Evolutionary conservation across 2,888 invertebrate species (phyloP), one percentile per base, ranked within the genome.

Genomic region (Buathra laborator): DNA sequence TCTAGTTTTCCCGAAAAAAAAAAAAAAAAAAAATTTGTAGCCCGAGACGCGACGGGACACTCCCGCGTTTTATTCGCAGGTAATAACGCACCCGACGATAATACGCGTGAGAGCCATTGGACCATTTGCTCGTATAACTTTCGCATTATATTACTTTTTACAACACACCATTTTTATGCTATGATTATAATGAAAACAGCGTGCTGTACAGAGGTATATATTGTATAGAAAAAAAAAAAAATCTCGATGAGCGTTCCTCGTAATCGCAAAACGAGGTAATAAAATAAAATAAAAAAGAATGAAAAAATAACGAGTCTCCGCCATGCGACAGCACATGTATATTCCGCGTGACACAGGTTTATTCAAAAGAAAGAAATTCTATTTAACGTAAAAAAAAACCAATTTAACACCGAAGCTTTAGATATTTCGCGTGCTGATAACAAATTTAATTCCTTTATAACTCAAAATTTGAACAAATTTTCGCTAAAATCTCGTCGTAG

Each of bases 231-330:
- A 56, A 56, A 12, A 67, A 44, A 9, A 12, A 67, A 44, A 10
- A 62, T 32, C 44, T 53, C 19, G 5, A 9, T 43, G 48, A 19
- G 64, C 53, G 53, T 37, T 32, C 4, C 56, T 51, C 68, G 56
- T 46, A 82, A 77, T 72, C 71, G 37, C 32, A 46, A 51, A 77
- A 72, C 71, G 77, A 67, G 48, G 66, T 64, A 46, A 71, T 83
- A 64, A 79, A 75, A 70, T 19, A 7, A 56, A 53, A 16, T 9
- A 19, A 19, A 53, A 53, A 9, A 53, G 0, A 56, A 12, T 46
- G 6, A 12, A 12, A 46, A 48, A 48, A 48, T 37, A 19, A 37
- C 66, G 62, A 51, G 53, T 64, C 64, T 46, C 51, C 10, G 64
- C 64, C 64, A 76, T 56, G 53, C 53, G 46, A 29, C 53, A 14